phyloP scores from a whole-genome alignment of 2,113 vertebrate genomes.

The Lepus timidus region DNA sequence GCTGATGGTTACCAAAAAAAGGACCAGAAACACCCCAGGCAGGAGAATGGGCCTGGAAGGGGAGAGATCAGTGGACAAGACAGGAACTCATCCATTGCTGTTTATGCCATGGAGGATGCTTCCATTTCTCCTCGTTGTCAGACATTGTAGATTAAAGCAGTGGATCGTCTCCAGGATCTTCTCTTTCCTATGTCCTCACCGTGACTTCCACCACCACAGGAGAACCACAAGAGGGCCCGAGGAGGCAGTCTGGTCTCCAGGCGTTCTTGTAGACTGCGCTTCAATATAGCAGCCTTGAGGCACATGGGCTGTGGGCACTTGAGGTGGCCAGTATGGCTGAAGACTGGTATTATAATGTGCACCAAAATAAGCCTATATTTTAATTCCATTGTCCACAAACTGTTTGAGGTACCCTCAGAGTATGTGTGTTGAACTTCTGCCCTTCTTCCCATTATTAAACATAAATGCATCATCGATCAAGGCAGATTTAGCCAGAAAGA shows the following conservation, averaged over 20 bases:
- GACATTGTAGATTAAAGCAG: background rate
- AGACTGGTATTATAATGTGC: background rate
- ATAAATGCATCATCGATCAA: background rate
- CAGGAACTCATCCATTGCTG: background rate
- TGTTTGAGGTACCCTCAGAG: too few species aligned
- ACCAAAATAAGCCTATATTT: too few species aligned
- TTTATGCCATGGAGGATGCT: background rate
- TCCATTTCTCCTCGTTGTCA: background rate
- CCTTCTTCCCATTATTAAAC: background rate
- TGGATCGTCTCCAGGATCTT: background rate
- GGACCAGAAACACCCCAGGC: background rate
- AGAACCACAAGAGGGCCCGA: background rate
- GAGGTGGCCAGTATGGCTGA: background rate
- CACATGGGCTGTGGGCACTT: background rate
- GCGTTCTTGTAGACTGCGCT: background rate
- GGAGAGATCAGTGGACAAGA: background rate
- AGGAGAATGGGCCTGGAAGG: background rate
- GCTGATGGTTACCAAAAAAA: background rate
- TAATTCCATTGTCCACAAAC: background rate
- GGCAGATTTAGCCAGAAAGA: background rate
- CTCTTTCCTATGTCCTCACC: background rate
- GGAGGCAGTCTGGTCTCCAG: accelerated
- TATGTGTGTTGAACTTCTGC: background rate
- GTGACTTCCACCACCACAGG: background rate
- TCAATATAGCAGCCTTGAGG: background rate